Evolutionary conservation across 2,113 vertebrate genomes (phyloP), one percentile per base, ranked within the genome.

Genomic region (Tetrax tetrax): DNA sequence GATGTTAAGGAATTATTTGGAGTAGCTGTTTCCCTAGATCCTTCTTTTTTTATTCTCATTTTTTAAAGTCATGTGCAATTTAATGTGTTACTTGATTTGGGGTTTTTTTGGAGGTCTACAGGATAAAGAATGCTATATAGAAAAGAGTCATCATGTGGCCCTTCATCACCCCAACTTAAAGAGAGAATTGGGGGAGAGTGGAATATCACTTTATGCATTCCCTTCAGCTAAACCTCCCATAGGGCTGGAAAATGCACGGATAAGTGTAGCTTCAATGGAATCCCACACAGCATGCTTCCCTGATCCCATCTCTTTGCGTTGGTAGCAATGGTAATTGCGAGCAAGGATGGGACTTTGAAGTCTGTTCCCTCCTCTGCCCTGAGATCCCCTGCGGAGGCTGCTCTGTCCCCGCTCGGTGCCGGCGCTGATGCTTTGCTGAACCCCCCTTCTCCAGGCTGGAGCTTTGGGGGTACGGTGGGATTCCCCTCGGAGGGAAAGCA

Each of bases 361-460:
- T 17, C 50, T 80, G 10, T n/a, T 56, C 29, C 22, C 2, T 57
- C 2, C 19, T 56, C 12, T 77, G 53, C 28, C 38, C 43, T 3
- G 5, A 6, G 12, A 20, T n/a, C 6, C 47, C 16, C 83, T 33
- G n/a, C 8, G 35, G 41, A 14, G n/a, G 74, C 29, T 48, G 74
- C 14, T 22, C 31, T 24, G 19, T 50, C 60, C 69, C 60, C 27
- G 0, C 23, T 25, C 1, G 0, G 14, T 51, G 38, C 18, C n/a
- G 43, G 51, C 0, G 1, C 13, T 3, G 33, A 19, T 24, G 63
- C 41, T 64, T 53, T 70, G 27, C 47, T 37, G 65, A 65, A 28
- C 7, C 14, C 8, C 56, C 71, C 15, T 65, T 51, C 13, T 13
- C 20, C 59, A 68, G 35, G 68, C 31, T 83, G 80, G 27, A 79